These are phyloP conservation scores for Anguilla pacifica DNA, from an alignment of 2,797 vertebrate genomes.

Conservation along the genomic window DNA sequence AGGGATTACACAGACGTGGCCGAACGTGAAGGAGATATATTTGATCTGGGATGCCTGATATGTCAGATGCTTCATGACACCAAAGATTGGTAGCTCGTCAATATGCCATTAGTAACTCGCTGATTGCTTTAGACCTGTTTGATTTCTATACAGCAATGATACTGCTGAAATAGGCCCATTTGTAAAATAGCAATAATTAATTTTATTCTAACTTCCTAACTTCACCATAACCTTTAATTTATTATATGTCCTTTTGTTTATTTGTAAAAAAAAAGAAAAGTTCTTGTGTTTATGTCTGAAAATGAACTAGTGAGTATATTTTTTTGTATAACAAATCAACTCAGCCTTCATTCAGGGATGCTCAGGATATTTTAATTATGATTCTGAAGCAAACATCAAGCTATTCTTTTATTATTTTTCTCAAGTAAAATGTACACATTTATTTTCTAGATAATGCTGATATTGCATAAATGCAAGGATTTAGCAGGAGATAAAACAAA, in stretches of 20 bases:
- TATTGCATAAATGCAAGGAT: not conserved
- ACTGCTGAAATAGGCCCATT: not conserved
- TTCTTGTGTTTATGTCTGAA: not conserved
- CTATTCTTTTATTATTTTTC: no score
- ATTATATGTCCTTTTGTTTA: not conserved
- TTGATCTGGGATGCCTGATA: not conserved
- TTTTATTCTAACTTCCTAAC: not conserved
- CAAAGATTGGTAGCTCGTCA: not conserved
- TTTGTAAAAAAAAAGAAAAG: not conserved
- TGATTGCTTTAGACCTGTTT: not conserved
- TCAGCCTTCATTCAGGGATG: no score
- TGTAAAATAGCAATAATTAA: not conserved
- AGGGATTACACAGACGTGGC: not conserved
- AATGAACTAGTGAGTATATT: not conserved
- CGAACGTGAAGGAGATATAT: not conserved
- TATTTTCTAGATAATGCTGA: no score
- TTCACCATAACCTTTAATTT: not conserved
- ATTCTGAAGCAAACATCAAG: no score
- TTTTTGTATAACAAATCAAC: no score
- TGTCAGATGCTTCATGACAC: not conserved
- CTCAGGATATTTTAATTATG: no score
- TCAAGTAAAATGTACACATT: no score
- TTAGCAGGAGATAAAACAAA: not conserved
- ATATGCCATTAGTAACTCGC: not conserved
- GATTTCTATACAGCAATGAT: not conserved